phyloP scores from a whole-genome alignment of 2,113 vertebrate species.

The Melierax canorus region DNA sequence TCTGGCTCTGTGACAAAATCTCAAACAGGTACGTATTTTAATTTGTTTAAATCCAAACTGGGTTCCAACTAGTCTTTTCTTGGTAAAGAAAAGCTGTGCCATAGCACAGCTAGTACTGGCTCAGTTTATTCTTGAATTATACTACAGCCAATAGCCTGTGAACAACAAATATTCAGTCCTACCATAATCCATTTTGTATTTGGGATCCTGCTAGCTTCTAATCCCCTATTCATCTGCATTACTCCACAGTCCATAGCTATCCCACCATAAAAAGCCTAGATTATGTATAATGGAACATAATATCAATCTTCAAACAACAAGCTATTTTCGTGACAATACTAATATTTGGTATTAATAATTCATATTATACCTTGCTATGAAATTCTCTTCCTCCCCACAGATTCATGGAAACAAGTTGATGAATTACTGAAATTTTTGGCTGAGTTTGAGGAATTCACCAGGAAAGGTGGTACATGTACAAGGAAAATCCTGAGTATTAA shows the following conservation, averaged over 20 bases:
- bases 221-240: not conserved
- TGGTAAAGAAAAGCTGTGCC: not conserved
- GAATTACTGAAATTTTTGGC: not conserved
- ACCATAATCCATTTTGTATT: not conserved
- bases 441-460: not conserved
- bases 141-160: not conserved
- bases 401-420: not conserved
- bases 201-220: not conserved
- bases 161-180: not conserved
- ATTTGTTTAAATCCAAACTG: constrained; percentile 33
- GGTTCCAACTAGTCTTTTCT: constrained; percentile 20
- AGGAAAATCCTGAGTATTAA: not conserved
- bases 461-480: not conserved
- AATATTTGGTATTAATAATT: not conserved
- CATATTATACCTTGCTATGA: not conserved
- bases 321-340: not conserved
- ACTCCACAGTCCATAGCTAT: not conserved
- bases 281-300: not conserved
- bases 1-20: constrained; percentile 43
- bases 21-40: constrained; percentile 43
- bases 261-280: not conserved
- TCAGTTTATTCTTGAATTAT: not conserved
- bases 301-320: not conserved
- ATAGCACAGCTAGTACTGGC: not conserved
- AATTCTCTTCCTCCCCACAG: not conserved